phyloP scores from a whole-genome alignment of 37 sponge, comb jelly and placozoan species.

The Mnemiopsis leidyi region DNA sequence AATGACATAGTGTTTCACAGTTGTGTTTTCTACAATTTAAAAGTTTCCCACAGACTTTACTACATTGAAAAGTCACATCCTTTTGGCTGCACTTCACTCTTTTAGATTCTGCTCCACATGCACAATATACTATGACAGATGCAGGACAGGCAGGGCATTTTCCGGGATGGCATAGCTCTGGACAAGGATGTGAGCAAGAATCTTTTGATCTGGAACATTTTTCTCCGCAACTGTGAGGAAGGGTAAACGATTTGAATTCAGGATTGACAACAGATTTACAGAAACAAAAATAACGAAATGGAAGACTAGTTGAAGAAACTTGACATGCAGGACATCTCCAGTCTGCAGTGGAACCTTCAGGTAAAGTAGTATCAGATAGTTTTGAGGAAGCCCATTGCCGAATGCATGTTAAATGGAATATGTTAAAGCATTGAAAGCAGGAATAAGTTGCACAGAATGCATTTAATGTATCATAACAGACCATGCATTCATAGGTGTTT shows the following conservation, averaged over 20 bases:
- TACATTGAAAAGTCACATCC: not conserved
- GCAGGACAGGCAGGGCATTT: conserved; percentile 20
- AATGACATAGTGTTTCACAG: not conserved
- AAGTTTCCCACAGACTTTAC: not conserved
- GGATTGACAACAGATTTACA: conserved; percentile 45
- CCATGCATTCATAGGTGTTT: conserved; percentile 62
- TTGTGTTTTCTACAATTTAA: conserved; percentile 8
- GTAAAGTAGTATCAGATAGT: not conserved
- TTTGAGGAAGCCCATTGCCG: conserved; percentile 59
- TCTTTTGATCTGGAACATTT: conserved; percentile 21
- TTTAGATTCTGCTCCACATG: conserved; percentile 18
- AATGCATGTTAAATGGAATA: conserved; percentile 22
- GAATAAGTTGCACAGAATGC: conserved; percentile 65
- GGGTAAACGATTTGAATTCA: not conserved
- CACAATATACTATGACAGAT: not conserved
- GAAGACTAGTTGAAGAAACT: not conserved
- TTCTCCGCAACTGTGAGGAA: conserved; percentile 61
- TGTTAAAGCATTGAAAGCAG: conserved; percentile 43
- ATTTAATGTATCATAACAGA: conserved; percentile 37
- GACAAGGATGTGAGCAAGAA: conserved; percentile 16
- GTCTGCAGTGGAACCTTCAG: not conserved
- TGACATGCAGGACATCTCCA: conserved; percentile 62
- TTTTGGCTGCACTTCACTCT: not conserved
- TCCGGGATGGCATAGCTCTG: conserved; percentile 43
- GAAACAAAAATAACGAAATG: conserved; percentile 7